Evolutionary conservation across 2,113 vertebrate genomes (phyloP).

Genomic region (Leptocoma aspasia): DNA sequence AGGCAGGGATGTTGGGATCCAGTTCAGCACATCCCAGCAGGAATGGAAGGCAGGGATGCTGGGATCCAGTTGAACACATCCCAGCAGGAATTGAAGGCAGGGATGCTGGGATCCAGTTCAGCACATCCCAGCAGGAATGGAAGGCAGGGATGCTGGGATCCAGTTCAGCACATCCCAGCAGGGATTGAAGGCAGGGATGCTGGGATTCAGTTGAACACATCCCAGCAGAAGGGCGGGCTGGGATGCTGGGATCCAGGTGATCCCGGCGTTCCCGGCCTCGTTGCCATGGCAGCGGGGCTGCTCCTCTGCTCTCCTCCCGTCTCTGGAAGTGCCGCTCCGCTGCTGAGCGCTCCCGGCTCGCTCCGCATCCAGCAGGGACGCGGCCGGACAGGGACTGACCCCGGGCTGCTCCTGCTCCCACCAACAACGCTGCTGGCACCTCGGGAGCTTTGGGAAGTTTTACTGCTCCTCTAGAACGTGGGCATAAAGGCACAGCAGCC

Average conservation of each 20-base stretch:
- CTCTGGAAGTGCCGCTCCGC: neutral
- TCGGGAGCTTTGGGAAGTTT: neutral
- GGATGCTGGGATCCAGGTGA: neutral
- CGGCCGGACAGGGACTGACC: neutral
- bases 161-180: neutral
- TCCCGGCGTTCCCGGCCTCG: neutral
- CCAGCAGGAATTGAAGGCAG: too few species aligned
- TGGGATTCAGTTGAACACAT: too few species aligned
- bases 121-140: too few species aligned
- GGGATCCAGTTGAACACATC: too few species aligned
- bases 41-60: too few species aligned
- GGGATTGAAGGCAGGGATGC: neutral
- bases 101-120: too few species aligned
- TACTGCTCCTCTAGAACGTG: neutral
- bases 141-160: neutral
- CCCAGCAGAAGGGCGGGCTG: neutral
- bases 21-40: too few species aligned
- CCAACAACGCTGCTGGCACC: neutral
- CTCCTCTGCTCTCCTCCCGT: neutral
- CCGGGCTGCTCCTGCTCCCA: neutral
- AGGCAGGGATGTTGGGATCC: too few species aligned
- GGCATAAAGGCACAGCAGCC: neutral
- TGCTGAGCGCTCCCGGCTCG: neutral
- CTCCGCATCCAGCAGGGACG: neutral
- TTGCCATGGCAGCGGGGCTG: neutral